Evolutionary conservation across 2,888 invertebrate species (phyloP).

Genomic region (Tortricodes alternella): DNA sequence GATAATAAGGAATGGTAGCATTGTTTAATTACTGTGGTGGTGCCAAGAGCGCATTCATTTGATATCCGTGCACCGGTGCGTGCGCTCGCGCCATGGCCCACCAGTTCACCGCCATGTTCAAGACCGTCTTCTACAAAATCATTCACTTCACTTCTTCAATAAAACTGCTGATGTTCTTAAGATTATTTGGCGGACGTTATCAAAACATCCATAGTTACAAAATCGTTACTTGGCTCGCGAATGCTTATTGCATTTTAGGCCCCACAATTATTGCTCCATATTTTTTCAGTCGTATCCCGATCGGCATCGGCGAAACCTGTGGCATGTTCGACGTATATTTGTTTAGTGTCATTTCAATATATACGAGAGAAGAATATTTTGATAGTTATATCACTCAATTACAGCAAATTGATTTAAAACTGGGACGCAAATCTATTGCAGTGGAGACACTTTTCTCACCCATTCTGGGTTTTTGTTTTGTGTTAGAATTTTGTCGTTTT

Average conservation of each 20-base stretch:
- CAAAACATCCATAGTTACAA: neutral
- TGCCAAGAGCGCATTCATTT: too few species aligned
- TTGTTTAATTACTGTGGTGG: too few species aligned
- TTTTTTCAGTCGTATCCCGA: neutral
- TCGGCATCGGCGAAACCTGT: neutral
- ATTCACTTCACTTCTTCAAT: neutral
- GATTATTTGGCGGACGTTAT: neutral
- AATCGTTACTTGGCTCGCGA: neutral
- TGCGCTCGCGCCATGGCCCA: neutral
- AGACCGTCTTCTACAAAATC: neutral
- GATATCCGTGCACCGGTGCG: too few species aligned
- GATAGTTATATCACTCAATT: neutral
- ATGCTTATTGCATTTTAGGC: neutral
- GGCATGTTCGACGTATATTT: neutral
- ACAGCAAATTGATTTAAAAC: neutral
- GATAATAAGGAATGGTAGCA: too few species aligned
- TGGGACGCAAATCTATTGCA: neutral
- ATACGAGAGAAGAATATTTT: neutral
- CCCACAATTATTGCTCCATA: neutral
- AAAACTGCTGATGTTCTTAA: neutral
- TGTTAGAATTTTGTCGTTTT: neutral
- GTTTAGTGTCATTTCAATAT: neutral
- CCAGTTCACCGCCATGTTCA: neutral
- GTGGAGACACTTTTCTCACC: neutral
- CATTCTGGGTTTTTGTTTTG: neutral